Percentiles rank a stretch among this genome's conserved stretches.
Evolutionary conservation across 2,113 vertebrate genomes (phyloP).

Genomic region (Trogon surrucura): DNA sequence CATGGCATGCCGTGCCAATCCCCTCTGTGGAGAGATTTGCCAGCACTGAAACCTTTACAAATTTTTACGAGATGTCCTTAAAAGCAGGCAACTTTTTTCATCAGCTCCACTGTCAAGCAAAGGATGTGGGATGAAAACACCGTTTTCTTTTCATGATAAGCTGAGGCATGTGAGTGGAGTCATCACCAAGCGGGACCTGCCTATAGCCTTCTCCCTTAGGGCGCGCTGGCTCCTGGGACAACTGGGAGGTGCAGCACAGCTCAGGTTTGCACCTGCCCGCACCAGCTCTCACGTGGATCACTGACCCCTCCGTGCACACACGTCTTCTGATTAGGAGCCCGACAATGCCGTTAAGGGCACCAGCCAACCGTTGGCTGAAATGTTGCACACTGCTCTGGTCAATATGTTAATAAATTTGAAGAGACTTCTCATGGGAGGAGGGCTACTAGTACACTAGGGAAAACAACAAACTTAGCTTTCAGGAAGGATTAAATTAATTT

Average conservation of each 20-base stretch:
- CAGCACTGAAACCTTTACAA: neutral
- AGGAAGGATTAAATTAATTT: neutral
- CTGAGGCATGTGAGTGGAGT: fast-evolving
- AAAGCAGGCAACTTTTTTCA: neutral
- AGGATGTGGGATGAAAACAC: neutral
- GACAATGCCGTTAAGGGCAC: neutral
- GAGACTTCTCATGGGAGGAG: neutral
- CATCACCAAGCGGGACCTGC: fast-evolving
- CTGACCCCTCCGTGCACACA: neutral
- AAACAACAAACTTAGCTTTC: neutral
- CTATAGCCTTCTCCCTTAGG: neutral
- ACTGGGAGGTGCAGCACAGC: neutral
- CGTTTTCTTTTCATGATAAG: neutral
- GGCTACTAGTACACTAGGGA: neutral
- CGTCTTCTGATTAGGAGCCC: neutral
- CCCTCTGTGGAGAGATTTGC: neutral
- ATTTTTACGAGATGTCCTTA: neutral
- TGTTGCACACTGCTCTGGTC: neutral
- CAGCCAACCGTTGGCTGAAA: neutral
- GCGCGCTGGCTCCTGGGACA: neutral
- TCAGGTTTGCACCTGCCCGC: neutral
- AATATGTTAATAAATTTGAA: neutral
- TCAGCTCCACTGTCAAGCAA: neutral
- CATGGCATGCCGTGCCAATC: fast-evolving
- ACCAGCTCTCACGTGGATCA: neutral